Evolutionary conservation across 1,140 invertebrate species (phyloP).

Genomic region (Drosophila orena): DNA sequence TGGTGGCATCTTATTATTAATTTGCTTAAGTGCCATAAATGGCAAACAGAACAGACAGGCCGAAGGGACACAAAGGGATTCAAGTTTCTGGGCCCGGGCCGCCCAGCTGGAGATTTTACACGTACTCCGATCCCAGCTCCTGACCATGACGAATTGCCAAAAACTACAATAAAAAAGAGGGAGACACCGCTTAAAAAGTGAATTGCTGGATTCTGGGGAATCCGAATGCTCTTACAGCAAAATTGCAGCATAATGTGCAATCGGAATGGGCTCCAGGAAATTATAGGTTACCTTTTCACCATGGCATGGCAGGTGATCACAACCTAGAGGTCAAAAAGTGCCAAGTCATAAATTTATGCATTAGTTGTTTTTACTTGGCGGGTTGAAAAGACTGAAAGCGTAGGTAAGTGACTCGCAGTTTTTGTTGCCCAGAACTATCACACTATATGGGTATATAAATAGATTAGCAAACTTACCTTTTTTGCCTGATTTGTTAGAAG

Average conservation of each 20-base stretch:
- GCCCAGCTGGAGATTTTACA: constrained; percentile 72
- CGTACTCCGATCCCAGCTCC: constrained; percentile 32
- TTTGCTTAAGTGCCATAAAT: constrained; percentile 81
- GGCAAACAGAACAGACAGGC: constrained; percentile 32
- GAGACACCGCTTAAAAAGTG: constrained; percentile 17
- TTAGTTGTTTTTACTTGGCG: neutral
- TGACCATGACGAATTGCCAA: constrained; percentile 76
- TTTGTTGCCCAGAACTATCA: too few relatives aligned
- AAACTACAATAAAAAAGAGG: constrained; percentile 17
- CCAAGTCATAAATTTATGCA: constrained; percentile 3
- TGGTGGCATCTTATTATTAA: constrained; percentile 72
- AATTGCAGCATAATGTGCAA: constrained; percentile 32
- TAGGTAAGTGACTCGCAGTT: too few relatives aligned
- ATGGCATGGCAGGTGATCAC: too few relatives aligned
- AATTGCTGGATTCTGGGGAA: constrained; percentile 27
- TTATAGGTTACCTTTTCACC: neutral
- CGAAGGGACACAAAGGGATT: constrained; percentile 58
- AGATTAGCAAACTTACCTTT: too few relatives aligned
- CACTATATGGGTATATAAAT: too few relatives aligned
- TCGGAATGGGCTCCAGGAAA: constrained; percentile 2
- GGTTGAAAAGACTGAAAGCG: too few relatives aligned
- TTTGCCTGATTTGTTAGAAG: too few relatives aligned
- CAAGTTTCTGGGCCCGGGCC: constrained; percentile 36
- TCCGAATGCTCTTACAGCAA: neutral
- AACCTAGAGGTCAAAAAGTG: neutral